Evolutionary conservation across 1,140 invertebrate genomes (phyloP), one percentile per base, ranked within the genome.

Genomic region (Aporrectodea caliginosa): DNA sequence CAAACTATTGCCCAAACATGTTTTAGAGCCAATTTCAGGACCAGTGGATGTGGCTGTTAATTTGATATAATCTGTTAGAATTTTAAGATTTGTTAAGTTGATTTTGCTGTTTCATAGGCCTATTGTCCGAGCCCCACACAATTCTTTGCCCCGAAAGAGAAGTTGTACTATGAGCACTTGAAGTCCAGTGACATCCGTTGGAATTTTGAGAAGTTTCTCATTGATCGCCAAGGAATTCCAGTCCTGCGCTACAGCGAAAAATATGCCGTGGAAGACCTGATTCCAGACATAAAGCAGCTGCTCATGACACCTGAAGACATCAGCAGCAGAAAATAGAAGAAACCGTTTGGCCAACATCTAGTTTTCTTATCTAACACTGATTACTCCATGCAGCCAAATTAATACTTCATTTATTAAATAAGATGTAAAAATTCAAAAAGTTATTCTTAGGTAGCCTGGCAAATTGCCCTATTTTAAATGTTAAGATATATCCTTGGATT

Each of bases 151-250:
- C 81, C 83, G 35, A 84, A 84, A 34, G 74, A 85, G 1, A 83
- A 85, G 16, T 83, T 91, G 16, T 88, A 85, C 81, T 91, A 90
- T 82, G 82, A 85, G 2, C 32, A 71, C 88, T 87, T 34, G 80
- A 90, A 43, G 84, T 86, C 83, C 31, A 87, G 84, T 75, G 91
- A 92, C 83, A 85, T 92, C 35, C 85, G 88, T 34, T 91, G 91
- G 91, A 92, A 92, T 84, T 92, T 90, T 82, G 91, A 92, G 83
- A 91, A 91, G 78, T 91, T 92, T 83, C 83, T 92, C 14, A 87
- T 92, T 2, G 84, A 88, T 80, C 84, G 82, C 29, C 79, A 83
- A 35, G 91, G 91, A 16, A 70, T 35, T 16, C 2, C 78, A 0
- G 31, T 73, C 6, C 1, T 75, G 34, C 30, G 78, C 16, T 79